Evolutionary conservation across 2,113 vertebrate species (phyloP).

Genomic region (Neopipo cinnamomea): DNA sequence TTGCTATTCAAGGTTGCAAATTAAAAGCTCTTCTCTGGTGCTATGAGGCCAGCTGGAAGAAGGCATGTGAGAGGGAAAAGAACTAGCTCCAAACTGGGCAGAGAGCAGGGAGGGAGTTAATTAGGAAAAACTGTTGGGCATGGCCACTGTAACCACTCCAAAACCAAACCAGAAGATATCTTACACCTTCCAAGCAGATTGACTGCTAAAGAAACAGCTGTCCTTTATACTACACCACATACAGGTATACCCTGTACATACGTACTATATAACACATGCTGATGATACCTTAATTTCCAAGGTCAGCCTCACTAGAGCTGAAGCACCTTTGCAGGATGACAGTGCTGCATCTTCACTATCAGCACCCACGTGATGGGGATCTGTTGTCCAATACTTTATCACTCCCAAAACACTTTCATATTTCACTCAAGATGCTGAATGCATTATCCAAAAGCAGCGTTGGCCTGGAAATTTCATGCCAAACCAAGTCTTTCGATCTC

Average conservation of each 20-base stretch:
- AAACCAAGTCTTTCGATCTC: conserved; percentile 56
- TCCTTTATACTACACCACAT: not conserved
- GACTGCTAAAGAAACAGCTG: not conserved
- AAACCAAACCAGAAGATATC: not conserved
- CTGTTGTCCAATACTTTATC: conserved; percentile 1
- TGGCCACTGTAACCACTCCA: not conserved
- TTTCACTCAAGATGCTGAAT: conserved; percentile 38
- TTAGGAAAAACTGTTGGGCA: not conserved
- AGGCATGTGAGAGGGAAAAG: not conserved
- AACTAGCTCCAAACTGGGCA: not conserved
- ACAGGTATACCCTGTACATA: not conserved
- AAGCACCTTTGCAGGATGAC: not conserved
- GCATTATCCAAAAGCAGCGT: conserved; percentile 20
- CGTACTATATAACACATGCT: fast-evolving
- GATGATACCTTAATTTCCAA: not conserved
- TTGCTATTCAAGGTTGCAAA: not conserved
- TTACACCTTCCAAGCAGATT: not conserved
- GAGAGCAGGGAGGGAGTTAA: not conserved
- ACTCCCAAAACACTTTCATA: not conserved
- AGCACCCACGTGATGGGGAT: not conserved
- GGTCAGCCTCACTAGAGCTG: not conserved
- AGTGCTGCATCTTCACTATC: not conserved
- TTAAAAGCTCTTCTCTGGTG: not conserved
- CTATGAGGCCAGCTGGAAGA: not conserved
- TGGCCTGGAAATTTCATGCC: conserved; percentile 55